Evolutionary conservation across 1,140 invertebrate genomes (phyloP), one percentile per base, ranked within the genome.

Genomic region (Mamestra configurata): DNA sequence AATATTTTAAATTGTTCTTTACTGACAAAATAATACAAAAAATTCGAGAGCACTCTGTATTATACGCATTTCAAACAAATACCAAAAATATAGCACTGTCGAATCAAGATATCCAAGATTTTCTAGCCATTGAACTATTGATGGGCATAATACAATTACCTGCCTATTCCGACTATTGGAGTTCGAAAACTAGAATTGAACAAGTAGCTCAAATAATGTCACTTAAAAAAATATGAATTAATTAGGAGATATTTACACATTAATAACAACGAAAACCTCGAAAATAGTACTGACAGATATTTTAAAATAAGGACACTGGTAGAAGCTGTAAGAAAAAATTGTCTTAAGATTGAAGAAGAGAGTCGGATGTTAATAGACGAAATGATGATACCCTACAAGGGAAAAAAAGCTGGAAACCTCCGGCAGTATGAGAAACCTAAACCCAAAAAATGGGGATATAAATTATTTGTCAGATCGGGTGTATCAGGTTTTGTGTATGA

Each of bases 1-100:
- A 51, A 18, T 46, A 46, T n/a, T 46, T 46, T 46, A 46, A 46
- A 46, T 46, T 46, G 43, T 46, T 46, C 31, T 46, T 46, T 46
- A 46, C 43, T 4, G 43, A 46, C 43, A 10, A 46, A 46, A 46
- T 46, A 46, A 46, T 46, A 46, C 43, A 13, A 46, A 4, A 46
- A 46, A 46, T 46, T 46, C 15, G 43, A 46, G 43, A 46, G 43
- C 43, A 46, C 3, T 5, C 3, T 46, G 10, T 8, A 46, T 46
- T 46, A 8, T 46, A 46, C 43, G 43, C 43, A 46, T 46, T 46
- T 46, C 43, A 46, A 46, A 8, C 11, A 46, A 13, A n/a, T 46
- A 46, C 43, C 4, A 46, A 46, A 46, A 10, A 46, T n/a, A 46
- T 46, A 2, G 43, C 43, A 46, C 43, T 46, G 15, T 46, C 15